Percentiles rank a stretch among this genome's conserved stretches.
Evolutionary conservation across 2,888 invertebrate genomes (phyloP).

Genomic region (Eristalis tenax): DNA sequence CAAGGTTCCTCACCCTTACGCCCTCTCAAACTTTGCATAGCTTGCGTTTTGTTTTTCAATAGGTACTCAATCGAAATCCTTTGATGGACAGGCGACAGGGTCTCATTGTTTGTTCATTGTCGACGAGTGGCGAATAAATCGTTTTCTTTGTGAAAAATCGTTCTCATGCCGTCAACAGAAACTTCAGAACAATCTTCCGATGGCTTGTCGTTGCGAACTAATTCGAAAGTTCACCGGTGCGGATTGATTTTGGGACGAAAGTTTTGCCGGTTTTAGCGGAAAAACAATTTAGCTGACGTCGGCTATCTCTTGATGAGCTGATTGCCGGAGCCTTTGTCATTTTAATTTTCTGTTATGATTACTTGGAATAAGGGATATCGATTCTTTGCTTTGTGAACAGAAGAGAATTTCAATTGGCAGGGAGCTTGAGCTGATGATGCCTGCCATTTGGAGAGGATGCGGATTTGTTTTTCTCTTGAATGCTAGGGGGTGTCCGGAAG

Average conservation of each 20-base stretch:
- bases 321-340: background rate
- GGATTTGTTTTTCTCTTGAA: too few relatives aligned
- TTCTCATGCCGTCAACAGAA: background rate
- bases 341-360: background rate
- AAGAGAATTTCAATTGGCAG: too few relatives aligned
- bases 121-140: background rate
- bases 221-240: background rate
- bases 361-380: too few relatives aligned
- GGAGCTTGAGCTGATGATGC: too few relatives aligned
- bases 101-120: background rate
- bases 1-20: background rate
- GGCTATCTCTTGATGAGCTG: background rate
- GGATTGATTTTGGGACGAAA: background rate
- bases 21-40: background rate
- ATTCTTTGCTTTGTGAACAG: too few relatives aligned
- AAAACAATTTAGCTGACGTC: background rate
- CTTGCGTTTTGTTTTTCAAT: background rate
- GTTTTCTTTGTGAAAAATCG: background rate
- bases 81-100: background rate
- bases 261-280: background rate
- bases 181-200: background rate
- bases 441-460: too few relatives aligned
- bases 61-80: background rate
- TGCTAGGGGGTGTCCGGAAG: too few relatives aligned
- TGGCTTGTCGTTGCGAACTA: background rate